Conservation (phyloP, 2,797 vertebrate genomes). For the Tolypeutes matacus region DNA sequence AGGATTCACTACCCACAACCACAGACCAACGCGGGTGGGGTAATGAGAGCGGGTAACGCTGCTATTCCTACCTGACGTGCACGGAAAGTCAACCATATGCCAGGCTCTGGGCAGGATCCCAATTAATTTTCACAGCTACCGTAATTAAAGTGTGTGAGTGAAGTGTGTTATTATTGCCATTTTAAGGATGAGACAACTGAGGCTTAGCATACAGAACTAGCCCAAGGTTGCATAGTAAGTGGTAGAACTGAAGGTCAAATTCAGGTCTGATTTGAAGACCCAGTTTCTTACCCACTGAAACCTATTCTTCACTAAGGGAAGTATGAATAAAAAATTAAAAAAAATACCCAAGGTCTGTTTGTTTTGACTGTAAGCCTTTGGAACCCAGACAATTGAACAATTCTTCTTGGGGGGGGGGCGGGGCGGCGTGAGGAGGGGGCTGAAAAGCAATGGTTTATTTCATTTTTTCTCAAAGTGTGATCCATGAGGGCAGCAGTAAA, state of each 20-base stretch:
- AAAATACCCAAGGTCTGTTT: background rate
- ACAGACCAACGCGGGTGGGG: rapidly evolving
- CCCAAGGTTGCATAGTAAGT: background rate
- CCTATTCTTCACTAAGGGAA: background rate
- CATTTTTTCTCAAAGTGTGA: background rate
- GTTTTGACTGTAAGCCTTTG: background rate
- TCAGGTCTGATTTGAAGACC: background rate
- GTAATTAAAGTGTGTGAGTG: background rate
- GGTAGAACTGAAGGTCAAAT: background rate
- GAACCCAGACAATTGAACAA: background rate
- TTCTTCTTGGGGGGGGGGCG: background rate
- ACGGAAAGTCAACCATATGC: rapidly evolving
- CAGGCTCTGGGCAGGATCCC: background rate
- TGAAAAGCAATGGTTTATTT: background rate
- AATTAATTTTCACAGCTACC: rapidly evolving
- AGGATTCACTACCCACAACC: background rate
- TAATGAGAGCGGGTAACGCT: background rate
- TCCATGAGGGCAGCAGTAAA: background rate
- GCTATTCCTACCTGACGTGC: background rate
- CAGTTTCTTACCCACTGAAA: background rate
- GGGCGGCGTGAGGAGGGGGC: background rate
- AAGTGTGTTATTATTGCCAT: background rate
- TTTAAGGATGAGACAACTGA: conserved; percentile 19
- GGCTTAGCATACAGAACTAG: background rate
- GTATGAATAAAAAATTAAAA: too few relatives aligned